phyloP scores from a whole-genome alignment of 2,113 vertebrate genomes.

The Callithrix jacchus region DNA sequence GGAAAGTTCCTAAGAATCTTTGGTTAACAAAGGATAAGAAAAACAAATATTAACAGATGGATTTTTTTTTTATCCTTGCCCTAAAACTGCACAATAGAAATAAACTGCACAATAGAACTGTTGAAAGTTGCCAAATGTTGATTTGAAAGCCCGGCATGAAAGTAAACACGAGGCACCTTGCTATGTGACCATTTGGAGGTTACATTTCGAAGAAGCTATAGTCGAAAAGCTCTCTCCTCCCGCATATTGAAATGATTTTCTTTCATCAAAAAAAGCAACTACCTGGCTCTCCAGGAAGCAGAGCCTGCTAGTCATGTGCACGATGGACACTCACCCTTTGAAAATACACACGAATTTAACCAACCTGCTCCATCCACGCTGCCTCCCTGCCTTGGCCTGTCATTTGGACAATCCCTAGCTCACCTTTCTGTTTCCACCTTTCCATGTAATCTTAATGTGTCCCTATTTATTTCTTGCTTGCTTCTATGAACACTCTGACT shows the following conservation, averaged over 20 bases:
- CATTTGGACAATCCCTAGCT: too few species aligned
- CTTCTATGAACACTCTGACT: not conserved
- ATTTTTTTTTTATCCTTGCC: not conserved
- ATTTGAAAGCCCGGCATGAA: not conserved
- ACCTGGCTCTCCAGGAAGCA: not conserved
- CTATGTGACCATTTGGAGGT: not conserved
- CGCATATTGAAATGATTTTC: not conserved
- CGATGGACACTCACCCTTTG: not conserved
- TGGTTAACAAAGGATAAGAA: not conserved
- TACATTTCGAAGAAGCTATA: not conserved
- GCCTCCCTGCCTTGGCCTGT: not conserved
- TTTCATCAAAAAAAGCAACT: not conserved
- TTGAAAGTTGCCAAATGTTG: not conserved
- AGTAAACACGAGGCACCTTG: not conserved
- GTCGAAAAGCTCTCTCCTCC: not conserved
- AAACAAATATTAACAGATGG: not conserved
- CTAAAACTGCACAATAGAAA: not conserved
- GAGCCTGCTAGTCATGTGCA: not conserved
- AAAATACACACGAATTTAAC: not conserved
- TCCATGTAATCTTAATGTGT: not conserved
- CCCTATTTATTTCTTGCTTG: not conserved
- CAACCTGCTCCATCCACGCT: not conserved
- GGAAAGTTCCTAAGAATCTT: not conserved
- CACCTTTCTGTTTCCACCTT: not conserved
- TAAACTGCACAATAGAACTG: not conserved